These are phyloP conservation scores for Clunio marinus DNA, from an alignment of 2,888 invertebrate genomes.

Conservation along the genomic window DNA sequence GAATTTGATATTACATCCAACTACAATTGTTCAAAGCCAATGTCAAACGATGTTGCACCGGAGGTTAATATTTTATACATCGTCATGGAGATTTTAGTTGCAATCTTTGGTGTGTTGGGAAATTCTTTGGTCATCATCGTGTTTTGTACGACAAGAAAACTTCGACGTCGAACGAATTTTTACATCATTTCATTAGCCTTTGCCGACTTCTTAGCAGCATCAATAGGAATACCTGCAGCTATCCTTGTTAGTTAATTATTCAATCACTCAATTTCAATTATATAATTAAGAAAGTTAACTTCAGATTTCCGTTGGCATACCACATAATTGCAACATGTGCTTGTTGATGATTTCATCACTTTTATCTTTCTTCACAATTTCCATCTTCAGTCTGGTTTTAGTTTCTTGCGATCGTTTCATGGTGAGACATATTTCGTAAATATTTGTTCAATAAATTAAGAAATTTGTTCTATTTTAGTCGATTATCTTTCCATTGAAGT, in stretches of 20 bases:
- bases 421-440: constrained; percentile 44
- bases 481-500: constrained; percentile 17
- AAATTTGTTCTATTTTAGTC: neutral
- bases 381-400: constrained; percentile 86
- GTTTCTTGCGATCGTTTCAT: constrained; percentile 92
- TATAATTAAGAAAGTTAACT: neutral
- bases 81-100: constrained; percentile 10
- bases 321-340: constrained; percentile 75
- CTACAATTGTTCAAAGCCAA: too few relatives aligned
- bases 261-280: neutral
- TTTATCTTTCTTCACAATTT: constrained; percentile 84
- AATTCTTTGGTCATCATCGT: constrained; percentile 27
- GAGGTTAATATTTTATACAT: neutral
- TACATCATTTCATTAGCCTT: constrained; percentile 25
- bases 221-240: constrained; percentile 9
- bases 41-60: neutral
- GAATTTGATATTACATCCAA: too few relatives aligned
- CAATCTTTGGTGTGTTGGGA: constrained; percentile 22
- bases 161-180: constrained; percentile 26
- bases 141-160: constrained; percentile 17
- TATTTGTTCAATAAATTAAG: neutral
- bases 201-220: constrained; percentile 30
- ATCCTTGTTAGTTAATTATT: neutral
- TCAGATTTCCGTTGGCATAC: constrained; percentile 58
- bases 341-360: constrained; percentile 80